Evolutionary conservation across 2,888 invertebrate genomes (phyloP).

Genomic region (Melitaea athalia): DNA sequence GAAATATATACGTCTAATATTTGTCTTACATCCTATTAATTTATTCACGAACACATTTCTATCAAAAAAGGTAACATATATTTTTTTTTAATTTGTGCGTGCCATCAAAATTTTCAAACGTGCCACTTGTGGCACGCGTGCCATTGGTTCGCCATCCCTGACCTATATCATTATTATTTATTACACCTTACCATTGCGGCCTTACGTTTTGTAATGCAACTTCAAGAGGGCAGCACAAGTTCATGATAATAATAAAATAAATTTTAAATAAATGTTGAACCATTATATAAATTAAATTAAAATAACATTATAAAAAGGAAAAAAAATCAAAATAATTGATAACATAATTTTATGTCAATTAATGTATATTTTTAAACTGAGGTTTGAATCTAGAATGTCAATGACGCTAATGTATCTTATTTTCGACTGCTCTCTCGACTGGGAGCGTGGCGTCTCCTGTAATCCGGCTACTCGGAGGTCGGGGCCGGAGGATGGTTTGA

Average conservation of each 20-base stretch:
- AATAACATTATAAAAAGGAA: background rate
- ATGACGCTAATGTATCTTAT: background rate
- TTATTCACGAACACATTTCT: no score
- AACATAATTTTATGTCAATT: background rate
- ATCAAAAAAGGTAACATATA: no score
- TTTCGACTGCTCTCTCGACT: constrained; percentile 81
- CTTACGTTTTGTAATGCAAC: background rate
- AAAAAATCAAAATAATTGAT: background rate
- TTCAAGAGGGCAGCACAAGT: background rate
- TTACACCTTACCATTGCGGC: no score
- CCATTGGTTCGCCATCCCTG: no score
- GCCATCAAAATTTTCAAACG: no score
- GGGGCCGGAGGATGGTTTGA: constrained; percentile 95
- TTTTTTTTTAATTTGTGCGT: no score
- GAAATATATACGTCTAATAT: no score
- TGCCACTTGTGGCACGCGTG: no score
- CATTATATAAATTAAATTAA: no score
- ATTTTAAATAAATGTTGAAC: background rate
- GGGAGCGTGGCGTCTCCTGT: constrained; percentile 99
- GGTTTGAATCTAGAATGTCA: background rate
- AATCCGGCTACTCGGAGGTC: constrained; percentile 98
- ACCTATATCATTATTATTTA: no score
- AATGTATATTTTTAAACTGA: background rate
- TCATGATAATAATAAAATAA: background rate
- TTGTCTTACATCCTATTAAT: no score